Evolutionary conservation across 2,888 invertebrate species (phyloP), one percentile per base, ranked within the genome.

Genomic region (Sesia apiformis): DNA sequence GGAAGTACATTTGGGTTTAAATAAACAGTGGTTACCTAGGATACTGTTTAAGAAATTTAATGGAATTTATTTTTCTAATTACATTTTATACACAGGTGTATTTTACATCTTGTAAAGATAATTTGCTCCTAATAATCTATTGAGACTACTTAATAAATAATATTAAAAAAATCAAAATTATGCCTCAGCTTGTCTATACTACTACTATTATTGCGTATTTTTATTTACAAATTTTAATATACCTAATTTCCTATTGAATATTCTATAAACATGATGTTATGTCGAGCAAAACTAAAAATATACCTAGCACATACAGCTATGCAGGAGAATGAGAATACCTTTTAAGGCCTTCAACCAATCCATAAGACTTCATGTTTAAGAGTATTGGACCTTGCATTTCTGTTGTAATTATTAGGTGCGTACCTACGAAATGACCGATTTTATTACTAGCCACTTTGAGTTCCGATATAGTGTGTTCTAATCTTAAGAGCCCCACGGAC

Each of bases 41-140:
- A 54, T 61, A 70, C 70, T 76, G 77, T 81, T 85, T 84, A 85
- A 72, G 87, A 87, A 87, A 85, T 88, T 87, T 89, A 87, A 78
- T 88, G 84, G 86, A 87, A 84, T 40, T 85, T 76, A 81, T 80
- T 79, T 77, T 83, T 84, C 87, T 87, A 88, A 82, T 86, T 87
- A 89, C 81, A 86, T 78, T 81, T 87, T 88, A 84, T 89, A 89
- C 88, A 88, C 62, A 76, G 74, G 81, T 78, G 79, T 78, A 79
- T 80, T 56, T 58, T 86, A 88, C 86, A 87, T 71, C 74, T 71
- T 68, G 63, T 72, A 74, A 72, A 72, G 71, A 74, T 76, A 50
- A 58, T 61, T 63, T 71, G 4, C 23, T 46, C 46, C 23, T 8
- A 72, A 66, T 67, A 23, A 64, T 74, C 76, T 79, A 82, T 74